A percentile compares a stretch with the other conserved stretches of the same genome.
Conservation (phyloP, 2,113 vertebrate species). For the Hystrix brachyura region DNA sequence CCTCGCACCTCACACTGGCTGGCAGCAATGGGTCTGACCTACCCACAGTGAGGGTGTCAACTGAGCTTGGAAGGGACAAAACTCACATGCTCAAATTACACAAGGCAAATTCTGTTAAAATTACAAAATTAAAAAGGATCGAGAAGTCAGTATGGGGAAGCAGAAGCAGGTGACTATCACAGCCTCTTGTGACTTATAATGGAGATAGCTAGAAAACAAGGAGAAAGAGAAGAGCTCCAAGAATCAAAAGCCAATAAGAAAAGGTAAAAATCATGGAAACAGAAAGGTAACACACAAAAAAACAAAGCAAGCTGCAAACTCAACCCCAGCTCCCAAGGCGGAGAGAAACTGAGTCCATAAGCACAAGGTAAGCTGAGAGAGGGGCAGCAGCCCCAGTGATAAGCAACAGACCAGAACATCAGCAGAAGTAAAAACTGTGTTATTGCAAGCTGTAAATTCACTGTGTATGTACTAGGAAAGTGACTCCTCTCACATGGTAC, state of each 20-base stretch:
- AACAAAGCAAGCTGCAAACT: neutral
- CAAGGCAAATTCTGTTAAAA: neutral
- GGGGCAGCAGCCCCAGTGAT: neutral
- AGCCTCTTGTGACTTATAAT: neutral
- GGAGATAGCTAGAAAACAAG: neutral
- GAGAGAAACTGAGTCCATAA: neutral
- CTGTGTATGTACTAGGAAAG: neutral
- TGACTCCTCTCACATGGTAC: neutral
- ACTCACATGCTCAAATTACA: slow-evolving; percentile 6
- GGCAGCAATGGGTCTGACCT: neutral
- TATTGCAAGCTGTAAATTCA: neutral
- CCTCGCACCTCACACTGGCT: neutral
- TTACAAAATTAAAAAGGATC: neutral
- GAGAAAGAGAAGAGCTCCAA: neutral
- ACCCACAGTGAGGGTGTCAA: neutral
- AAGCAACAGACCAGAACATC: neutral
- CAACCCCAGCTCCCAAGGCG: neutral
- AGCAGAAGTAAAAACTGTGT: neutral
- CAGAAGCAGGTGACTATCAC: neutral
- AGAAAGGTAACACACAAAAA: neutral
- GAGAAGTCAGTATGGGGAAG: neutral
- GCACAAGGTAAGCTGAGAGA: neutral
- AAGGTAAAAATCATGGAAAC: neutral
- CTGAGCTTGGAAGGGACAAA: neutral
- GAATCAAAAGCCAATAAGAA: neutral